These are phyloP conservation scores for Procavia capensis DNA, from an alignment of 2,113 vertebrate genomes.

Conservation along the genomic window DNA sequence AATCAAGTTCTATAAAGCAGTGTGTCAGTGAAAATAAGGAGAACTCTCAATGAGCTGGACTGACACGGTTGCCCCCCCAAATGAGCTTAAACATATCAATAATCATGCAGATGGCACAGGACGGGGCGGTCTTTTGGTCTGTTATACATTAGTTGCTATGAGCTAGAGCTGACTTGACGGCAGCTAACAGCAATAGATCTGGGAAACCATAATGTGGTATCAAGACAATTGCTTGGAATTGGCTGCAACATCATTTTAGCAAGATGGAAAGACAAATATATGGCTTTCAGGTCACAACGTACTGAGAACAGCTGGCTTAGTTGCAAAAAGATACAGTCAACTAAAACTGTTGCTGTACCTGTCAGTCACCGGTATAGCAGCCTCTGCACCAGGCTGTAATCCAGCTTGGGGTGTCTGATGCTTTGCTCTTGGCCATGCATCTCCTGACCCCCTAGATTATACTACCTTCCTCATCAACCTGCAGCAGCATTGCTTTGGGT, in stretches of 20 bases:
- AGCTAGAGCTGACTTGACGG: not conserved
- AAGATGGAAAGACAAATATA: not conserved
- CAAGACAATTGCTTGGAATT: not conserved
- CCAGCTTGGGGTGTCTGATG: not conserved
- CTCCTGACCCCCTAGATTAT: not conserved
- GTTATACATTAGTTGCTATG: not conserved
- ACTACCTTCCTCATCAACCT: not conserved
- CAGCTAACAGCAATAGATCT: not conserved
- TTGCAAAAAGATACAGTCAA: not conserved
- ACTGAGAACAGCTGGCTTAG: not conserved
- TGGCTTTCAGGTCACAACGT: not conserved
- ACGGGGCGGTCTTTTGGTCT: not conserved
- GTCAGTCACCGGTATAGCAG: not conserved
- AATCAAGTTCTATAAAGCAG: not conserved
- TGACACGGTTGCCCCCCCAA: not conserved
- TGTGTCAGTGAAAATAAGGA: not conserved
- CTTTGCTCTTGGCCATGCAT: not conserved
- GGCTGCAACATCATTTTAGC: conserved; percentile 6
- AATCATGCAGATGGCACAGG: not conserved
- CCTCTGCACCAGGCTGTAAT: not conserved
- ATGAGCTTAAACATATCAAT: not conserved
- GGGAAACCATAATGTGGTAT: not conserved
- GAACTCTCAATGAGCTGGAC: not conserved
- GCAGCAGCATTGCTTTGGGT: not conserved
- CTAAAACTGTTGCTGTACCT: not conserved